Percentiles rank a stretch among this genome's conserved stretches.
Evolutionary conservation across 2,113 vertebrate species (phyloP).

Genomic region (crab-eating macaque (Macaca fascicularis)): T2T-MFA8v1.1 NC_088375.1:200501001-200501500

Average conservation of each 20-base stretch:
- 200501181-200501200: no score
- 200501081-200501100: neutral
- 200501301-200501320: neutral
- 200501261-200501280: no score
- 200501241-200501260: no score
- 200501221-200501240: no score
- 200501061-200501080: slow-evolving; percentile 3
- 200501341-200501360: neutral
- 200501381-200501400: neutral
- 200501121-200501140: neutral
- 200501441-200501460: neutral
- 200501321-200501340: neutral
- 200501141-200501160: neutral
- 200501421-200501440: neutral
- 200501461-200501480: no score
- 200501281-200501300: accelerated
- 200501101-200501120: no score
- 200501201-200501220: no score
- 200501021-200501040: neutral
- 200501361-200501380: neutral
- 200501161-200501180: neutral
- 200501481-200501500: neutral
- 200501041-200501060: neutral
- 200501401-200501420: neutral
- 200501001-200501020: neutral